Conservation (phyloP, 2,888 invertebrate species). For the Drosophila neutralis region DNA sequence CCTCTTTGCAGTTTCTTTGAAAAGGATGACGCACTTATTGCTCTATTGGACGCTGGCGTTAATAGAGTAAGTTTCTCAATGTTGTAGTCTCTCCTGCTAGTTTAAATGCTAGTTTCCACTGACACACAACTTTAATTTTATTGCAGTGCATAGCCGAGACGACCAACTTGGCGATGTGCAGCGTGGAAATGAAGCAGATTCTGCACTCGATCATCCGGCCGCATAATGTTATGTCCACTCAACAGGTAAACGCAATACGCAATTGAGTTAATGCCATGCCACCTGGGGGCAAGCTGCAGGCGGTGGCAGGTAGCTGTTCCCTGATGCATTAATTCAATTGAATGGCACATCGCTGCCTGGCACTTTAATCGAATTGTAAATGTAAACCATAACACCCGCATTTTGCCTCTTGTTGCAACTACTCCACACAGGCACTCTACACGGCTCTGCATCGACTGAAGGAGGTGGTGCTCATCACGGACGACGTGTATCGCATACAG, state of each 20-base stretch:
- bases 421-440: slow-evolving; percentile 88
- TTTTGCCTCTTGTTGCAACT: neutral
- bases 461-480: slow-evolving; percentile 95
- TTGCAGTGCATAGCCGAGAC: slow-evolving; percentile 89
- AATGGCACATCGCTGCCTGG: slow-evolving; percentile 27
- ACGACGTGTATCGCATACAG: slow-evolving; percentile 93
- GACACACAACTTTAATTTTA: neutral
- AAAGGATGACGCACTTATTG: slow-evolving; percentile 92
- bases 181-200: slow-evolving; percentile 90
- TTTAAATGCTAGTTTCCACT: neutral
- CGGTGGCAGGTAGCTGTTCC: neutral
- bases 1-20: slow-evolving; percentile 89
- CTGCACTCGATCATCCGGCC: slow-evolving; percentile 91
- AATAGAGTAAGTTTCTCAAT: slow-evolving; percentile 89
- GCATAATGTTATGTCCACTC: slow-evolving; percentile 91
- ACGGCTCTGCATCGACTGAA: slow-evolving; percentile 94
- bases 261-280: slow-evolving; percentile 62
- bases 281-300: neutral
- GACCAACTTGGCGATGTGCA: slow-evolving; percentile 87
- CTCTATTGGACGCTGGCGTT: slow-evolving; percentile 93
- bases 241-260: slow-evolving; percentile 79
- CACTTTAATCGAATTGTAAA: slow-evolving; percentile 54
- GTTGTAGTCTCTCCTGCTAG: slow-evolving; percentile 1
- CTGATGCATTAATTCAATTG: slow-evolving; percentile 66
- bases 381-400: slow-evolving; percentile 43